Evolutionary conservation across 2,888 invertebrate species (phyloP).

Genomic region (Mesorhabditis sp.): DNA sequence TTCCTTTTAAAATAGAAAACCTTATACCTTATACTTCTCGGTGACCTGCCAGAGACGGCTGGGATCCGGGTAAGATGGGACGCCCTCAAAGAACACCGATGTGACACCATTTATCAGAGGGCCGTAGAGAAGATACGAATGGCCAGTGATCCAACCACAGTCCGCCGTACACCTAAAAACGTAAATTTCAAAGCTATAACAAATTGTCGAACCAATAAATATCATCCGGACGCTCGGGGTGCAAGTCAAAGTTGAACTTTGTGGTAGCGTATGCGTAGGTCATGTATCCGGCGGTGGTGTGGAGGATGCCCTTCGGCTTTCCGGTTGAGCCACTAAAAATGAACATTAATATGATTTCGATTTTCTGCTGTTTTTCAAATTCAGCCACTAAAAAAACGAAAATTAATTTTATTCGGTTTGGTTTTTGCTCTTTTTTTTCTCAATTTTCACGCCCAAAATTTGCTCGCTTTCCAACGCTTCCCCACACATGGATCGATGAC

Average conservation of each 20-base stretch:
- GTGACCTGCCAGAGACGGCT: conserved; percentile 87
- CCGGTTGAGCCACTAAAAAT: conserved; percentile 82
- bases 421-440: background rate
- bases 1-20: background rate
- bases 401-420: background rate
- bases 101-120: conserved; percentile 89
- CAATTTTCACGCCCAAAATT: background rate
- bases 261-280: conserved; percentile 84
- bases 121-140: conserved; percentile 76
- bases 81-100: conserved; percentile 85
- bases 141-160: conserved; percentile 76
- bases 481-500: background rate
- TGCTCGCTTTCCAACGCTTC: background rate
- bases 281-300: conserved; percentile 88
- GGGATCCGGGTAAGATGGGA: conserved; percentile 88
- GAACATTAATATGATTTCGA: conserved; percentile 10
- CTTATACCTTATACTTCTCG: conserved; percentile 75
- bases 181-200: background rate
- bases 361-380: conserved; percentile 6
- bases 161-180: conserved; percentile 76
- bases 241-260: conserved; percentile 77
- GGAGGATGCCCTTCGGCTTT: conserved; percentile 94
- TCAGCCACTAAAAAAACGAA: background rate
- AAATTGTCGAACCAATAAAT: conserved; percentile 65
- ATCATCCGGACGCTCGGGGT: conserved; percentile 59